Evolutionary conservation across 2,888 invertebrate genomes (phyloP).

Genomic region (Acrobasis repandana): DNA sequence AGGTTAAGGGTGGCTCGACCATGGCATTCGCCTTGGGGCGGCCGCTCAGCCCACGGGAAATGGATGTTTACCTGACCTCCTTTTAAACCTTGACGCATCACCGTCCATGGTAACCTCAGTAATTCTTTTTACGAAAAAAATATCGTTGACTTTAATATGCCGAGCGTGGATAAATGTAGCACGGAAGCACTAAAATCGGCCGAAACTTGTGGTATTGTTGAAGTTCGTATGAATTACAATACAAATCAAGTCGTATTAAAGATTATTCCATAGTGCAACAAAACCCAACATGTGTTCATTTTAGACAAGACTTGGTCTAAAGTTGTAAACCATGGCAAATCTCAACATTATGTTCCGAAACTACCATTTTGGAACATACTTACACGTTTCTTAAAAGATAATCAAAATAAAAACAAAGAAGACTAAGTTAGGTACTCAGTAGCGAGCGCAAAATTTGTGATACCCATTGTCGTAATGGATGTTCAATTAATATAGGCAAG

Average conservation of each 20-base stretch:
- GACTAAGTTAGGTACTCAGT: neutral
- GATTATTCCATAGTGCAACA: no score
- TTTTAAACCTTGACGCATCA: constrained; percentile 10
- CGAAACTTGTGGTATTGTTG: no score
- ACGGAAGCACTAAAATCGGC: no score
- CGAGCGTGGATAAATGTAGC: neutral
- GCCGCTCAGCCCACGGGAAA: constrained; percentile 31
- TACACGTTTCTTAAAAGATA: no score
- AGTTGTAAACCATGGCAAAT: no score
- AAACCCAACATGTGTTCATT: no score
- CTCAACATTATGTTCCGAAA: no score
- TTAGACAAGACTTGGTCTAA: no score
- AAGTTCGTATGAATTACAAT: no score
- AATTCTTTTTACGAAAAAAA: neutral
- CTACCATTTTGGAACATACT: no score
- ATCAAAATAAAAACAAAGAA: neutral
- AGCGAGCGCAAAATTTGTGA: neutral
- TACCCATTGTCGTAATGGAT: neutral
- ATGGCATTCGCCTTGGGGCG: constrained; percentile 37
- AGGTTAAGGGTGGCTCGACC: constrained; percentile 30
- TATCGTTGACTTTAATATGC: neutral
- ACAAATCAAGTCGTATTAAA: no score
- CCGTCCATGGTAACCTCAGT: neutral
- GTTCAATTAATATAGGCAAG: neutral
- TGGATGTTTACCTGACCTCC: constrained; percentile 36